Evolutionary conservation across 2,113 vertebrate genomes (phyloP).

Genomic region (Scolopax mira): DNA sequence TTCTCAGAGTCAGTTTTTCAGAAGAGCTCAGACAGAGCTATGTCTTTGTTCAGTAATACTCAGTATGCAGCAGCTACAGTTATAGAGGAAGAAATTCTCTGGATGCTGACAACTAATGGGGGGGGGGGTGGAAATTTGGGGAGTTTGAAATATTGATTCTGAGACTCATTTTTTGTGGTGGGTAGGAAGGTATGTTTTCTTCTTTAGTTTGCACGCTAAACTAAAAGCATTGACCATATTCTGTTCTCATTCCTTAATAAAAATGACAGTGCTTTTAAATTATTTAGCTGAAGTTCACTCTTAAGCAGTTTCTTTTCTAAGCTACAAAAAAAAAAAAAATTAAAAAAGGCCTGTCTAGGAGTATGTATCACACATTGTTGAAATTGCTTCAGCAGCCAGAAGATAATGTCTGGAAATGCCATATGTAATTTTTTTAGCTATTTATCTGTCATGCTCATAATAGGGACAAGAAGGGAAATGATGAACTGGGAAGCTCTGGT

Average conservation of each 20-base stretch:
- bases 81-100: background rate
- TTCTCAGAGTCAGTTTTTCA: background rate
- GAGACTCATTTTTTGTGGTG: too few species aligned
- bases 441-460: background rate
- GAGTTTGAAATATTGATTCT: background rate
- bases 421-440: background rate
- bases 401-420: background rate
- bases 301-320: background rate
- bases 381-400: background rate
- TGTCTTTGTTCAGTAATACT: background rate
- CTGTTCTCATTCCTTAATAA: background rate
- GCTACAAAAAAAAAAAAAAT: too few species aligned
- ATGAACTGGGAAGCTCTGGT: background rate
- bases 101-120: background rate
- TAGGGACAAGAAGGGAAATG: background rate
- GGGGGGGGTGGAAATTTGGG: fast-evolving
- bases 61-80: background rate
- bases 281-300: background rate
- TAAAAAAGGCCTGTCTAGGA: background rate
- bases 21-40: background rate
- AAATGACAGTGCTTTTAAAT: background rate
- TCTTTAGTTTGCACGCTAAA: background rate
- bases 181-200: background rate
- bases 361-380: background rate
- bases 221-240: background rate